Conservation (phyloP, 2,113 vertebrate species). For the Lamprotornis superbus region DNA sequence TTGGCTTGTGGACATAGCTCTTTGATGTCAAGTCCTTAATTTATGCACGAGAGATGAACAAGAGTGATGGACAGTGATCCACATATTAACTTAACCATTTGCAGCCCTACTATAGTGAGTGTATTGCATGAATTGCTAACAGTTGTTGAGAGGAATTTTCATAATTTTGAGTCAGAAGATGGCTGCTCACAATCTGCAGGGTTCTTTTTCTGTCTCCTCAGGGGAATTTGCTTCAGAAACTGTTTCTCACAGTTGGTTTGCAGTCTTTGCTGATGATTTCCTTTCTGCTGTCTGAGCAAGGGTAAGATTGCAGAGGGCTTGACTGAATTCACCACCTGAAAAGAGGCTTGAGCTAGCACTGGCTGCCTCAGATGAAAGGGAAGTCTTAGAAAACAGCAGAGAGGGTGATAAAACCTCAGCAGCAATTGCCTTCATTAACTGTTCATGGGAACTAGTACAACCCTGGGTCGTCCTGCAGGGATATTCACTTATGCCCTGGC, state of each 20-base stretch:
- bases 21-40: not conserved
- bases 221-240: not conserved
- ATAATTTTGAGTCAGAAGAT: not conserved
- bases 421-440: not conserved
- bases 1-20: accelerated
- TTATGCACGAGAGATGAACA: accelerated
- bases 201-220: not conserved
- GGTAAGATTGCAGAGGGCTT: not conserved
- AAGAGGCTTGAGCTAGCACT: not conserved
- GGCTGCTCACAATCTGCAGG: not conserved
- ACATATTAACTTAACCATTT: not conserved
- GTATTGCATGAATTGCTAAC: not conserved
- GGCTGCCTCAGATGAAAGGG: not conserved
- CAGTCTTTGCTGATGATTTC: not conserved
- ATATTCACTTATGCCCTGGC: not conserved
- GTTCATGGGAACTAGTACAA: not conserved
- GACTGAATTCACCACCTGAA: not conserved
- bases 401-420: not conserved
- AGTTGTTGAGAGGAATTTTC: not conserved
- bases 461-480: not conserved
- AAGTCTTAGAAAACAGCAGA: not conserved
- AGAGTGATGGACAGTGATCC: not conserved
- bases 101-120: not conserved
- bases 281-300: not conserved
- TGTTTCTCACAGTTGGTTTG: not conserved